Percentiles rank a stretch among this genome's conserved stretches.
phyloP scores from a whole-genome alignment of 2,888 invertebrate genomes.

The Leptinotarsa haldemani region DNA sequence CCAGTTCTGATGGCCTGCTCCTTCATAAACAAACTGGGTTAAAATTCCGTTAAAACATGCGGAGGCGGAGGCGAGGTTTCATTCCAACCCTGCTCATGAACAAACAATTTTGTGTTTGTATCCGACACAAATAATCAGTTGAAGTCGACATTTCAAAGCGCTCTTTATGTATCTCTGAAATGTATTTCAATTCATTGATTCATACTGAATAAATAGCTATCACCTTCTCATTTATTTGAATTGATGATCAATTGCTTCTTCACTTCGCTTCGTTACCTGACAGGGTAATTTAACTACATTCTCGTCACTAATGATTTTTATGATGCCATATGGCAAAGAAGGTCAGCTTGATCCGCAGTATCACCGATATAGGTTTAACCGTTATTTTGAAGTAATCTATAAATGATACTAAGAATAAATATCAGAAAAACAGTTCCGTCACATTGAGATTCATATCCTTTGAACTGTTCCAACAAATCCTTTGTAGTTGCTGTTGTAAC shows the following conservation, averaged over 20 bases:
- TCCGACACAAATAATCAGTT: too few species aligned
- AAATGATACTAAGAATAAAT: neutral
- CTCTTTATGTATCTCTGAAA: too few species aligned
- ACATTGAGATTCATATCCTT: neutral
- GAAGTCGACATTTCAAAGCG: too few species aligned
- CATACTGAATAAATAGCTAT: neutral
- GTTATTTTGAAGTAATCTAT: neutral
- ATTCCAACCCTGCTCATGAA: too few species aligned
- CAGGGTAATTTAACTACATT: neutral
- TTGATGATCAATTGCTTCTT: neutral
- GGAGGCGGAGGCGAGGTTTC: too few species aligned
- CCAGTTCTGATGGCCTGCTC: too few species aligned
- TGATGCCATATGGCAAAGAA: slow-evolving; percentile 4
- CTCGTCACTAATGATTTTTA: neutral
- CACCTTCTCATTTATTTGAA: neutral
- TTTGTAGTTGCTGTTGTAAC: too few species aligned
- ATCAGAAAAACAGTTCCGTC: neutral
- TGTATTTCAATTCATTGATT: too few species aligned
- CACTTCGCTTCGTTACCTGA: neutral
- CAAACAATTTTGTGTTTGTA: too few species aligned
- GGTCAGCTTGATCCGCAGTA: neutral
- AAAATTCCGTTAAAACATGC: too few species aligned
- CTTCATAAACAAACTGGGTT: too few species aligned
- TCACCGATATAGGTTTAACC: neutral
- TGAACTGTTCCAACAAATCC: too few species aligned